Conservation (phyloP, 2,113 vertebrate species). For the Ictalurus punctatus region DNA sequence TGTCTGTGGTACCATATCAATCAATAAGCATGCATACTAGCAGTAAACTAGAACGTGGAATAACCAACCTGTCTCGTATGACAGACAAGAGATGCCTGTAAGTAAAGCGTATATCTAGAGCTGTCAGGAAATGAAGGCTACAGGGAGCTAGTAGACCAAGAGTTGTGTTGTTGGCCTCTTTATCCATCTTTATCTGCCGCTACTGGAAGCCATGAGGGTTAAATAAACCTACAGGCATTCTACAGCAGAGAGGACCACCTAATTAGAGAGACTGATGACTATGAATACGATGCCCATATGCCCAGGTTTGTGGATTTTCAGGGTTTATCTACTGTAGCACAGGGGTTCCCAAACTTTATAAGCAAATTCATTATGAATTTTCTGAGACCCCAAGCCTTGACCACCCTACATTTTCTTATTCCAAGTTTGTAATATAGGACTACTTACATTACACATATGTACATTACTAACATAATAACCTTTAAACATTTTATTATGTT, state of each 20-base stretch:
- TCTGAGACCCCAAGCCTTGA: neutral
- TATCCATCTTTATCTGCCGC: neutral
- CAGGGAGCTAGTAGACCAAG: neutral
- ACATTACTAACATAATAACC: neutral
- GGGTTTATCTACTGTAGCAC: neutral
- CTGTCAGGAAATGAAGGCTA: neutral
- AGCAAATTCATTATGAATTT: neutral
- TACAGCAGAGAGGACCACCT: neutral
- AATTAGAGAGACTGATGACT: neutral
- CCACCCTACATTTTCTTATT: neutral
- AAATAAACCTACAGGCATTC: neutral
- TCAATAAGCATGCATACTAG: neutral
- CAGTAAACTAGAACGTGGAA: neutral
- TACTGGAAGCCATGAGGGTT: neutral
- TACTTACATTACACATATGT: neutral
- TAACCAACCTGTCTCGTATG: neutral
- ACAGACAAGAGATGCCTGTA: neutral
- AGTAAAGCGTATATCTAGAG: constrained; percentile 1
- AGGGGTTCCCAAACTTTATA: neutral
- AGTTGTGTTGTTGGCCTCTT: neutral
- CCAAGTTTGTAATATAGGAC: neutral
- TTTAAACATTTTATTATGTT: neutral
- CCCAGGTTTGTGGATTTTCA: neutral
- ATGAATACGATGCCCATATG: neutral
- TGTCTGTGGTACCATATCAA: neutral